Conservation (phyloP, 2,888 invertebrate species). For the Diarsia mendica region DNA sequence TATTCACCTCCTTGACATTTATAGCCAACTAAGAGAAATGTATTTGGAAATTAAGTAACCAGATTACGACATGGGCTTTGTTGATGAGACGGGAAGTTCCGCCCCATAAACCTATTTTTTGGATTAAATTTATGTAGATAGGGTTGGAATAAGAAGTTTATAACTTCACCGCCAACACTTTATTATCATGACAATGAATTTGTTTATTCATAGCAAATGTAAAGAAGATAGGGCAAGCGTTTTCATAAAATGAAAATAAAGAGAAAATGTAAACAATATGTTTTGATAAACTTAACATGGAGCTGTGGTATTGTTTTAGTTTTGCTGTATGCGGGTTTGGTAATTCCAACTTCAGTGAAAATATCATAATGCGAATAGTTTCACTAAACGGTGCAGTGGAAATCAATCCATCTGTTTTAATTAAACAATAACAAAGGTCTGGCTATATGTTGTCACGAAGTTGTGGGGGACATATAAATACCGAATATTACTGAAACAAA, state of each 20-base stretch:
- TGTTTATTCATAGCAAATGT: slow-evolving; percentile 57
- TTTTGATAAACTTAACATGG: slow-evolving; percentile 24
- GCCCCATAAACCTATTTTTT: slow-evolving; percentile 83
- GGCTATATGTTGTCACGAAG: neutral
- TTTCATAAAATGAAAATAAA: slow-evolving; percentile 31
- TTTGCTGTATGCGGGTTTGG: slow-evolving; percentile 16
- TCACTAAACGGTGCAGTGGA: neutral
- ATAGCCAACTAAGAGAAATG: slow-evolving; percentile 83
- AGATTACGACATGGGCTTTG: slow-evolving; percentile 82
- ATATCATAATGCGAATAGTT: neutral
- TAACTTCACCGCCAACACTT: slow-evolving; percentile 63
- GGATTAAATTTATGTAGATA: slow-evolving; percentile 82
- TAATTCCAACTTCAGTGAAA: slow-evolving; percentile 6
- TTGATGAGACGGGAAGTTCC: slow-evolving; percentile 81
- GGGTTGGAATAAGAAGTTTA: slow-evolving; percentile 77
- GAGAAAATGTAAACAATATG: slow-evolving; percentile 44
- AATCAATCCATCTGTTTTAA: slow-evolving; percentile 24
- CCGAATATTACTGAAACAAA: neutral
- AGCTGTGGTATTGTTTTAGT: slow-evolving; percentile 31
- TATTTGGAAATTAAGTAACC: slow-evolving; percentile 86
- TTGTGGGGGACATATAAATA: neutral
- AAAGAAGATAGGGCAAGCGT: slow-evolving; percentile 41
- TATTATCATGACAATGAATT: slow-evolving; percentile 60
- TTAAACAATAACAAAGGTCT: slow-evolving; percentile 23
- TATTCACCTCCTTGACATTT: slow-evolving; percentile 83